Base-by-base conservation (phyloP, 2,113 vertebrate species). In the Erinaceus europaeus region DNA sequence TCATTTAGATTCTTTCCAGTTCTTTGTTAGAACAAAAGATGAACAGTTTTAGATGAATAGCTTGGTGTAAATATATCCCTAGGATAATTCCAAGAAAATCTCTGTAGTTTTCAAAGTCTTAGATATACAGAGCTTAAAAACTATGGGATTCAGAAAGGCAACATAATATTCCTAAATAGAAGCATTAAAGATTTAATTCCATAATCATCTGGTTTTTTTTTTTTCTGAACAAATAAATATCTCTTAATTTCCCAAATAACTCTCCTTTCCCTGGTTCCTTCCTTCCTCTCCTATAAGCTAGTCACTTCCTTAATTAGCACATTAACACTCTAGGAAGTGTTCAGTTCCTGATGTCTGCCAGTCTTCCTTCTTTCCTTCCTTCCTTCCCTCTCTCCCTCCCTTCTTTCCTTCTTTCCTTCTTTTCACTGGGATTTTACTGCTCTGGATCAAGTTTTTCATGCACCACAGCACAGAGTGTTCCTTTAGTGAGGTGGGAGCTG, bases 61-160 rank as follows among this genome's bases (percentile, higher is more conserved):
- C 21, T 61, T 64, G 73, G 32, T 9, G 20, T 65, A 52, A 76
- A 73, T 50, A 71, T 36, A 82, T 40, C 12, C 46, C 17, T 48
- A 29, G 18, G 52, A 29, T 40, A 73, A 89, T 67, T 84, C 8
- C 38, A 77, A 88, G 34, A 62, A 55, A 44, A 64, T 62, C 29
- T 65, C 3, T 17, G 25, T 44, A 36, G 6, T 65, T 67, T 83
- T 61, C 61, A 48, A 79, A 90, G 81, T 8, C 40, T 53, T 69
- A 55, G 32, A 55, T 52, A 75, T 9, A 61, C 0, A 44, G 18
- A 64, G 34, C 69, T 81, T 13, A 59, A 84, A 78, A 5, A 44
- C 46, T 75, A 44, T 20, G 42, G 40, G 80, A 83, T 83, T 93
- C 50, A 69, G 73, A 91, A 88, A 61, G 52, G 69, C 29, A 57